Base-by-base conservation (phyloP, 2,113 vertebrate genomes). In the Typhlomys cinereus region DNA sequence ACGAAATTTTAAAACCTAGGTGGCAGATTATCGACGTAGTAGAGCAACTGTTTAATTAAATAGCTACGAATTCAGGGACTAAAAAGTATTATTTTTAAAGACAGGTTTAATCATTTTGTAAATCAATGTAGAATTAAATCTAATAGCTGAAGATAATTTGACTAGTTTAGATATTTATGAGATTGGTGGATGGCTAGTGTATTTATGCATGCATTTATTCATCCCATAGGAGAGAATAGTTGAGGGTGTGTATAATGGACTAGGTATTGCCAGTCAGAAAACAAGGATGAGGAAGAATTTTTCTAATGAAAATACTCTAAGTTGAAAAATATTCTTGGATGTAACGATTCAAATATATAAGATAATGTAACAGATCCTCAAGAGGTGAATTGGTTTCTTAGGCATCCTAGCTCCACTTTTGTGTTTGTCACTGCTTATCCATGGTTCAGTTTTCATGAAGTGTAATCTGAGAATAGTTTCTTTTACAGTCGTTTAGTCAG, bases 1-100 rank as follows among this genome's bases (percentile, higher is more conserved):
- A 61, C 23, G 66, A 89, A 93, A 73, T 20, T 50, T 89, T 88
- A 81, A 76, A 93, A 85, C 27, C 27, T 52, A 57, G 41, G 62
- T 59, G n/a, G 41, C 39, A 44, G 46, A 36, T n/a, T n/a, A n/a
- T n/a, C n/a, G n/a, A n/a, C n/a, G n/a, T n/a, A n/a, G n/a, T n/a
- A n/a, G n/a, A n/a, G n/a, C n/a, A n/a, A n/a, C n/a, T n/a, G n/a
- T n/a, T n/a, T n/a, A n/a, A n/a, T n/a, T n/a, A n/a, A n/a, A n/a
- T n/a, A n/a, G n/a, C n/a, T n/a, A n/a, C n/a, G n/a, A n/a, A n/a
- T n/a, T n/a, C n/a, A n/a, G n/a, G n/a, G n/a, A n/a, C n/a, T n/a
- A n/a, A n/a, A n/a, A n/a, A n/a, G n/a, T n/a, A n/a, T n/a, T n/a
- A n/a, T n/a, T 81, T 78, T 62, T 48, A 88, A 93, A 92, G 57